Percentiles rank a stretch among this genome's conserved stretches.
These are phyloP conservation scores for Cryptus viduatorius DNA, from an alignment of 2,888 invertebrate genomes.

Conservation along the genomic window DNA sequence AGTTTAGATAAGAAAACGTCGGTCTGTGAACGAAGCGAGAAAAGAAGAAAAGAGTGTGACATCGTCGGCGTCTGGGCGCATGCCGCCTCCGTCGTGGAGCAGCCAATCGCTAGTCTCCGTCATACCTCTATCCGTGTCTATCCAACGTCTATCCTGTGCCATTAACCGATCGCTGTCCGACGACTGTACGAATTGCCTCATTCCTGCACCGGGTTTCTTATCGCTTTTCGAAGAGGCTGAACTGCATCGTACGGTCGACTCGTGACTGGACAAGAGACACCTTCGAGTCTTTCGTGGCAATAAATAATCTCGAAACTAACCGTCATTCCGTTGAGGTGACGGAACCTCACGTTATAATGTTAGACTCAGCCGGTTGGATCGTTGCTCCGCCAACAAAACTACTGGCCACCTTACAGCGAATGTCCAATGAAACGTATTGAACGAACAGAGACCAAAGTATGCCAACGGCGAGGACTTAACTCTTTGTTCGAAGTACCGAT, in stretches of 20 bases:
- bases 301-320: slow-evolving; percentile 80
- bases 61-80: slow-evolving; percentile 12
- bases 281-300: slow-evolving; percentile 75
- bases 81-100: slow-evolving; percentile 14
- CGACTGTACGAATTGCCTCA: slow-evolving; percentile 34
- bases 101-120: slow-evolving; percentile 11
- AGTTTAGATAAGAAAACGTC: slow-evolving; percentile 75
- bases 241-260: slow-evolving; percentile 31
- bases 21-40: slow-evolving; percentile 6
- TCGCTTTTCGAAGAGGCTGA: slow-evolving; percentile 56
- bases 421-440: not conserved
- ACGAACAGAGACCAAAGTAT: not conserved
- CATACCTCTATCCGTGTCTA: not conserved
- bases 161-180: slow-evolving; percentile 16
- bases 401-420: slow-evolving; percentile 4
- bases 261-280: slow-evolving; percentile 69
- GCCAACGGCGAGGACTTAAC: not conserved
- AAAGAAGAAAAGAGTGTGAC: slow-evolving; percentile 31
- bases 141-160: slow-evolving; percentile 1
- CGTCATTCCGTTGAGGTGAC: slow-evolving; percentile 75
- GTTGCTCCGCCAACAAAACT: not conserved
- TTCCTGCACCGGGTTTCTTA: slow-evolving; percentile 57
- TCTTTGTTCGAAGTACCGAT: not conserved
- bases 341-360: slow-evolving; percentile 42
- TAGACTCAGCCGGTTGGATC: not conserved